Conservation (phyloP, 2,888 invertebrate genomes). For the Neoitamus cyanurus region DNA sequence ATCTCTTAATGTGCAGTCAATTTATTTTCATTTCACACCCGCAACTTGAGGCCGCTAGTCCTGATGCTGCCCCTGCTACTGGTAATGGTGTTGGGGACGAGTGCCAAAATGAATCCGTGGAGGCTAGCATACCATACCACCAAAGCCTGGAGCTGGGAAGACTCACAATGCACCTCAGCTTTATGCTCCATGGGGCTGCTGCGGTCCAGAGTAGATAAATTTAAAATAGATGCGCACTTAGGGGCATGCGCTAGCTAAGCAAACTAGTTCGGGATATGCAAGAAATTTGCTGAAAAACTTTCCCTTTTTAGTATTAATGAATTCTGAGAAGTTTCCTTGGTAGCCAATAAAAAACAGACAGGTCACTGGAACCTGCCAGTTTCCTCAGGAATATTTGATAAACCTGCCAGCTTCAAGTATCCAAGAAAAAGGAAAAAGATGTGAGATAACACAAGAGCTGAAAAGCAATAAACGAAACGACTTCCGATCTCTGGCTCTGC, state of each 20-base stretch:
- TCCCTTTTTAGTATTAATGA: not conserved
- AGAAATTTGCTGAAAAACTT: not conserved
- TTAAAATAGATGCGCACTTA: not conserved
- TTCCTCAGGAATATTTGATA: not conserved
- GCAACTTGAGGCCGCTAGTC: conserved; percentile 17
- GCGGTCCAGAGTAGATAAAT: not conserved
- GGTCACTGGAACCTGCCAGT: not conserved
- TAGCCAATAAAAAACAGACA: not conserved
- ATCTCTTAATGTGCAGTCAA: conserved; percentile 38
- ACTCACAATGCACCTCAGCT: not conserved
- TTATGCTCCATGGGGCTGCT: not conserved
- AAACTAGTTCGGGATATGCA: not conserved
- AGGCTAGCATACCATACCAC: not conserved
- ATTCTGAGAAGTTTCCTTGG: not conserved
- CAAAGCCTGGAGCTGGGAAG: not conserved
- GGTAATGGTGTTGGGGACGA: not conserved
- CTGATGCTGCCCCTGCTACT: not conserved
- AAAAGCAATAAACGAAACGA: not conserved
- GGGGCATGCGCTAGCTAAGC: not conserved
- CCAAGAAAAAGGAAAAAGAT: not conserved
- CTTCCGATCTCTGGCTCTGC: not conserved
- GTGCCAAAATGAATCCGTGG: not conserved
- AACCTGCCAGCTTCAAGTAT: not conserved
- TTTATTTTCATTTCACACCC: conserved; percentile 39
- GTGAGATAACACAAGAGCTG: not conserved